A percentile compares a stretch with the other conserved stretches of the same genome.
Conservation (phyloP, 1,140 invertebrate genomes). For the Coenobita brevimanus region DNA sequence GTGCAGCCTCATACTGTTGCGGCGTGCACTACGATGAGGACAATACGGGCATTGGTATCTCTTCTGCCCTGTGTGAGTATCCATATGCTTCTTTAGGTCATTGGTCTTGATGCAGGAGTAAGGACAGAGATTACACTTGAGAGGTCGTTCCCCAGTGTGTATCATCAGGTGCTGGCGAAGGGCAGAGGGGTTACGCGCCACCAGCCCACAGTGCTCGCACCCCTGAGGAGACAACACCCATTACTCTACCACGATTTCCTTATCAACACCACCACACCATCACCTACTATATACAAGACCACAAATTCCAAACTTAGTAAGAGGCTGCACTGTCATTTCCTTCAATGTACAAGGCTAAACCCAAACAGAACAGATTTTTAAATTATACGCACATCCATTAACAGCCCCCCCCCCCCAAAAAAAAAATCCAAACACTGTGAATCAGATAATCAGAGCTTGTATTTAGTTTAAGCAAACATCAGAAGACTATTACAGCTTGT, state of each 20-base stretch:
- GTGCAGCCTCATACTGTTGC: constrained; percentile 56
- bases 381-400: no score
- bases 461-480: no score
- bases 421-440: no score
- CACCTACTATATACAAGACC: no score
- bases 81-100: constrained; percentile 63
- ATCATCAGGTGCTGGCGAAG: constrained; percentile 65
- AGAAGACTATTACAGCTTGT: no score
- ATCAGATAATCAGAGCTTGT: no score
- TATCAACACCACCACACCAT: no score
- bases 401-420: no score
- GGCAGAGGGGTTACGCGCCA: constrained; percentile 53
- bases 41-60: constrained; percentile 55
- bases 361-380: no score
- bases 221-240: constrained; percentile 62
- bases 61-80: constrained; percentile 55
- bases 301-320: no score
- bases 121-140: constrained; percentile 60
- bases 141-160: constrained; percentile 63
- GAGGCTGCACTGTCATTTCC: no score
- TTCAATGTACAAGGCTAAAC: no score
- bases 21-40: constrained; percentile 52
- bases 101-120: constrained; percentile 65
- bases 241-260: constrained; percentile 35
- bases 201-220: constrained; percentile 54